These are phyloP conservation scores for Chloropsis hardwickii DNA, from an alignment of 2,113 vertebrate species.

Conservation along the genomic window DNA sequence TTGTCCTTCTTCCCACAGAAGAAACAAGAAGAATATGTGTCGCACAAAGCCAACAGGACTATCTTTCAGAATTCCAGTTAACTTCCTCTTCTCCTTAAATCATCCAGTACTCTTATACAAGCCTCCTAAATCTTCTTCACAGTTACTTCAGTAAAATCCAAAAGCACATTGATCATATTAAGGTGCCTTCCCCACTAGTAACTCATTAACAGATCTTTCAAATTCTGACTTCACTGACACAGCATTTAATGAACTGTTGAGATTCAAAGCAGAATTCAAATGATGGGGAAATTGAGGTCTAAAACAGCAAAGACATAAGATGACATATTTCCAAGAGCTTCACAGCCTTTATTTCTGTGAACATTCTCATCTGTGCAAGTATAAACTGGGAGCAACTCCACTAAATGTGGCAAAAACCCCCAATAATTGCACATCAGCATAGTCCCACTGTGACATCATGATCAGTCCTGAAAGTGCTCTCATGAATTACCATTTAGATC, in stretches of 20 bases:
- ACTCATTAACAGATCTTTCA: conserved; percentile 4
- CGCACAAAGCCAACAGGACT: not conserved
- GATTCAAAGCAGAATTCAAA: conserved; percentile 19
- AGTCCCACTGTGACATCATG: not conserved
- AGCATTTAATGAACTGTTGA: not conserved
- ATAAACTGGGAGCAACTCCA: not conserved
- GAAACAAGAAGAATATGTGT: not conserved
- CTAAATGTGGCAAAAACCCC: not conserved
- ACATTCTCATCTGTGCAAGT: not conserved
- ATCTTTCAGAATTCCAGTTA: not conserved
- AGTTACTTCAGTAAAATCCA: not conserved
- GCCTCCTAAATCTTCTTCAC: not conserved
- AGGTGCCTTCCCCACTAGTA: not conserved
- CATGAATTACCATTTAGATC: not conserved
- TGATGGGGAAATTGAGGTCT: not conserved
- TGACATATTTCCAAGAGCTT: not conserved
- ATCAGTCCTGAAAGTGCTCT: not conserved
- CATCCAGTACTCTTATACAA: not conserved
- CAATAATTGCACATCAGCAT: not conserved
- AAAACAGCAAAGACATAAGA: not conserved
- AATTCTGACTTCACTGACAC: not conserved
- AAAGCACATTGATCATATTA: not conserved
- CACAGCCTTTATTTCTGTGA: not conserved
- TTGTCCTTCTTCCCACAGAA: not conserved
- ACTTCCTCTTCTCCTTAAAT: not conserved